A percentile compares a stretch with the other conserved stretches of the same genome.
Conservation (phyloP, 2,113 vertebrate species). For the Rhinolophus ferrumequinum region DNA sequence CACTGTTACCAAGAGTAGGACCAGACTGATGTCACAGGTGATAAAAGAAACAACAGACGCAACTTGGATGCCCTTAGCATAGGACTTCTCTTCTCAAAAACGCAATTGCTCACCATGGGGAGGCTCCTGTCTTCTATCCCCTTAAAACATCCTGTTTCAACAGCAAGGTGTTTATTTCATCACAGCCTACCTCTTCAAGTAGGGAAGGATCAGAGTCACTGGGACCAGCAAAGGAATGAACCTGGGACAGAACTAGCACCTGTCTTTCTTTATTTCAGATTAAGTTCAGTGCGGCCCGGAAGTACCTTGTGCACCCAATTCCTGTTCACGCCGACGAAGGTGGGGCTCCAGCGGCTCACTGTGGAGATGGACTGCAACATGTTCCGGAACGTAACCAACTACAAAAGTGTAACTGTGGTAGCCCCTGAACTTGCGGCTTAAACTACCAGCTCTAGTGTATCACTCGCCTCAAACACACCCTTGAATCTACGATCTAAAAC, state of each 20-base stretch:
- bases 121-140: not conserved
- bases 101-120: not conserved
- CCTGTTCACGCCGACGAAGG: conserved; percentile 76
- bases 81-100: conserved; percentile 1
- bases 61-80: not conserved
- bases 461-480: not conserved
- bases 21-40: not conserved
- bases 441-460: not conserved
- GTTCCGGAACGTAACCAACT: conserved; percentile 80
- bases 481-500: not conserved
- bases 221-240: not conserved
- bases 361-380: conserved; percentile 77
- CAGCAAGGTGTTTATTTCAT: conserved; percentile 25
- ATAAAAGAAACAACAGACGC: not conserved
- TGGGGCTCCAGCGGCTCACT: conserved; percentile 81
- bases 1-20: not conserved
- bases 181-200: not conserved
- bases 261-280: conserved; percentile 70
- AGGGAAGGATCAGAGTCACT: not conserved
- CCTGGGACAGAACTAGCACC: not conserved
- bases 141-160: not conserved
- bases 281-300: conserved; percentile 74
- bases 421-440: conserved; percentile 59
- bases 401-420: conserved; percentile 71
- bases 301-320: conserved; percentile 68